Percentiles rank a stretch among this genome's conserved stretches.
Evolutionary conservation across 2,113 vertebrate species (phyloP).

Genomic region (Eulemur macaco): DNA sequence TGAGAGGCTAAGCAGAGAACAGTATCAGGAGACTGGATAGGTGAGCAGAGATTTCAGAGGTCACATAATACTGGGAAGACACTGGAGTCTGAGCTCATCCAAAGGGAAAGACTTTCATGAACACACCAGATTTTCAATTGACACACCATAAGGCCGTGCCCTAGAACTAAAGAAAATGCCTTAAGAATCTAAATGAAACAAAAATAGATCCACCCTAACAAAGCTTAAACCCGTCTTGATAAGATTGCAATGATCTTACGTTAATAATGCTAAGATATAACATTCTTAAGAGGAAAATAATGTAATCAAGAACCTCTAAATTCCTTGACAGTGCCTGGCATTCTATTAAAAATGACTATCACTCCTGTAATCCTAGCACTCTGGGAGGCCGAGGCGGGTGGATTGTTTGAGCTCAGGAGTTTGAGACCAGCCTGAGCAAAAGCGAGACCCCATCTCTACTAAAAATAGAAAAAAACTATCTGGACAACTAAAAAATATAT

Average conservation of each 20-base stretch:
- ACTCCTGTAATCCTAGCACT: too few relatives aligned
- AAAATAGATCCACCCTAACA: not conserved
- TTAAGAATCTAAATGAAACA: not conserved
- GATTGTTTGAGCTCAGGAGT: too few relatives aligned
- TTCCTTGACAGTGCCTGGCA: not conserved
- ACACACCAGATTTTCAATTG: not conserved
- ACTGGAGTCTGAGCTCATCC: not conserved
- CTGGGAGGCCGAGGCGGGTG: too few relatives aligned
- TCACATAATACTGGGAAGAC: not conserved
- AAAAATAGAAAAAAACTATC: too few relatives aligned
- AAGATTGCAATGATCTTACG: not conserved
- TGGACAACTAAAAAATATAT: too few relatives aligned
- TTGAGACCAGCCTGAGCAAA: too few relatives aligned
- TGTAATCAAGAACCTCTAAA: not conserved
- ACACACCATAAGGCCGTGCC: not conserved
- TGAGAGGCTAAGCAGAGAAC: not conserved
- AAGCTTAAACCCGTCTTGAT: not conserved
- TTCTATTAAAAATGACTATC: not conserved
- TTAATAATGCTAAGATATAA: too few relatives aligned
- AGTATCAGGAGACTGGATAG: not conserved
- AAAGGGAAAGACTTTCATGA: not conserved
- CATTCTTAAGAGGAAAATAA: slow-evolving; percentile 5
- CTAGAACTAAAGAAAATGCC: not conserved
- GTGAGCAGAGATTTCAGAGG: not conserved
- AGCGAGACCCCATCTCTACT: too few relatives aligned